Conservation (phyloP, 1,140 invertebrate species). For the Acyrthosiphon pisum region DNA sequence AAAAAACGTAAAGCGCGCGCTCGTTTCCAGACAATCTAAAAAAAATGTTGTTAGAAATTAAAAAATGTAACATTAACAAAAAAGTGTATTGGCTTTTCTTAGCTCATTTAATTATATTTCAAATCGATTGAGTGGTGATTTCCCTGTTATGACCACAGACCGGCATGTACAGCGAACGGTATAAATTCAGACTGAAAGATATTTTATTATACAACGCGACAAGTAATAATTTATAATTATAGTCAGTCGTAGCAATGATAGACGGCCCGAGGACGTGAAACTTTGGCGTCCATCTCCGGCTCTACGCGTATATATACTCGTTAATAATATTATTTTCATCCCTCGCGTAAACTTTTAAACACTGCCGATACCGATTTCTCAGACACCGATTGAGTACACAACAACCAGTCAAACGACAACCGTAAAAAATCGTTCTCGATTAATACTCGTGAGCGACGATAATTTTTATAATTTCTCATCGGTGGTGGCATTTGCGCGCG, state of each 20-base stretch:
- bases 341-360: neutral
- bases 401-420: neutral
- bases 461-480: constrained; percentile 1
- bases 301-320: neutral
- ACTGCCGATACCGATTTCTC: neutral
- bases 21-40: neutral
- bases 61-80: neutral
- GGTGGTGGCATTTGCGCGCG: neutral
- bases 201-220: neutral
- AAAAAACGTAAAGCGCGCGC: neutral
- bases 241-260: neutral
- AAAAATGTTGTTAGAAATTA: neutral
- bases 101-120: neutral
- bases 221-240: neutral
- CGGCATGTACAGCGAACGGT: too few species aligned
- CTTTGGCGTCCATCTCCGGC: too few species aligned
- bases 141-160: neutral
- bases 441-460: neutral
- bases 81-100: neutral
- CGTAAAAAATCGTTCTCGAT: neutral
- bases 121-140: neutral
- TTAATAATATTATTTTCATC: neutral
- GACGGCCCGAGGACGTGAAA: neutral
- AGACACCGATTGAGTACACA: neutral
- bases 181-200: neutral